Percentiles rank a stretch among this genome's conserved stretches.
These are phyloP conservation scores for Cydia strobilella DNA, from an alignment of 1,140 invertebrate genomes.

Conservation along the genomic window DNA sequence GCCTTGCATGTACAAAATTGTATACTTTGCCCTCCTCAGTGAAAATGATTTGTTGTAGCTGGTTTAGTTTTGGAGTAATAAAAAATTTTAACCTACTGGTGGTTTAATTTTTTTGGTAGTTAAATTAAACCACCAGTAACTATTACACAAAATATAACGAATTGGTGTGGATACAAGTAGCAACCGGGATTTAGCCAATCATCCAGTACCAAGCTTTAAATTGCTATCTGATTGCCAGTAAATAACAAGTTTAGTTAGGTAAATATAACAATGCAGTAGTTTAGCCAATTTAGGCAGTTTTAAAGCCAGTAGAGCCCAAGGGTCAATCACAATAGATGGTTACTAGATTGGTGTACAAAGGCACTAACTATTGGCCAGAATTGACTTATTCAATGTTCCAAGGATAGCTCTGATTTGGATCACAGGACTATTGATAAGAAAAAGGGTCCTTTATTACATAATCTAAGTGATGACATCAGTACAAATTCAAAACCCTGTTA, in stretches of 20 bases:
- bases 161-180: too few species aligned
- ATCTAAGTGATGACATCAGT: slow-evolving; percentile 10
- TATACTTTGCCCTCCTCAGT: too few species aligned
- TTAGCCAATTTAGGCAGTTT: neutral
- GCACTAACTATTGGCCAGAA: neutral
- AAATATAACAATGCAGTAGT: neutral
- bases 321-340: neutral
- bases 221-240: slow-evolving; percentile 28
- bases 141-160: too few species aligned
- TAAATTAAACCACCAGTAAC: too few species aligned
- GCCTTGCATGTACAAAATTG: too few species aligned
- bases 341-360: slow-evolving; percentile 32
- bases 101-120: too few species aligned
- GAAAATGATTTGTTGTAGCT: too few species aligned
- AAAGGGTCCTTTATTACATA: neutral
- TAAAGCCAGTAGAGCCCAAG: neutral
- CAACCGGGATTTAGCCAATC: neutral
- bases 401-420: slow-evolving; percentile 1
- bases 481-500: slow-evolving; percentile 17
- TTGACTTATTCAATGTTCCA: neutral
- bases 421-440: neutral
- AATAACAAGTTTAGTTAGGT: slow-evolving; percentile 21
- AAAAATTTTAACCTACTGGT: too few species aligned
- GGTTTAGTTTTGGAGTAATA: too few species aligned
- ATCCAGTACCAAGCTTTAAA: slow-evolving; percentile 16